Percentiles rank a stretch among this genome's conserved stretches.
Conservation (phyloP, 2,113 vertebrate genomes). For the Pteruthius melanotis region DNA sequence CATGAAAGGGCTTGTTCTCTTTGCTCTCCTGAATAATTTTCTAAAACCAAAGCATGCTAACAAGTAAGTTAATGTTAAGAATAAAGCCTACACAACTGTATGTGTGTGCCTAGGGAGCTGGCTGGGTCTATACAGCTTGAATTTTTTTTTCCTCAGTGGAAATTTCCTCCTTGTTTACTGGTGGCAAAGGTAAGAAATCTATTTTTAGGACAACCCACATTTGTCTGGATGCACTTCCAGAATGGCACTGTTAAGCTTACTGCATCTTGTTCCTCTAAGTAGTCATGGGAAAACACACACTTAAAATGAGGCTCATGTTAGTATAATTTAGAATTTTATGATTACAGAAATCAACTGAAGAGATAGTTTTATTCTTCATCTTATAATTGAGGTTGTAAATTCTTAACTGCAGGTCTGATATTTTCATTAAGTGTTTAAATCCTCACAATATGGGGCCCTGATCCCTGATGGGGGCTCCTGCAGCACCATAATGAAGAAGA, state of each 20-base stretch:
- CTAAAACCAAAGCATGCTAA: neutral
- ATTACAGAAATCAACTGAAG: neutral
- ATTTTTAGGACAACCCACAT: neutral
- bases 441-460: neutral
- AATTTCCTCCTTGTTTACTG: neutral
- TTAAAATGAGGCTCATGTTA: neutral
- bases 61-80: neutral
- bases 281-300: neutral
- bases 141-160: neutral
- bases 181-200: neutral
- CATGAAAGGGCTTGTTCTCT: neutral
- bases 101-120: neutral
- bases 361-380: conserved; percentile 30
- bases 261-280: neutral
- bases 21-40: neutral
- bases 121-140: neutral
- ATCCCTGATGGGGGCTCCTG: neutral
- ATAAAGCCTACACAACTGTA: neutral
- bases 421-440: conserved; percentile 29
- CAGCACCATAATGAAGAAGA: neutral
- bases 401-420: neutral
- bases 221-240: neutral
- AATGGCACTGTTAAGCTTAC: neutral
- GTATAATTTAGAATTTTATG: neutral
- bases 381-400: conserved; percentile 2